phyloP scores from a whole-genome alignment of 2,888 invertebrate species.

The Drosophila meridionalis region DNA sequence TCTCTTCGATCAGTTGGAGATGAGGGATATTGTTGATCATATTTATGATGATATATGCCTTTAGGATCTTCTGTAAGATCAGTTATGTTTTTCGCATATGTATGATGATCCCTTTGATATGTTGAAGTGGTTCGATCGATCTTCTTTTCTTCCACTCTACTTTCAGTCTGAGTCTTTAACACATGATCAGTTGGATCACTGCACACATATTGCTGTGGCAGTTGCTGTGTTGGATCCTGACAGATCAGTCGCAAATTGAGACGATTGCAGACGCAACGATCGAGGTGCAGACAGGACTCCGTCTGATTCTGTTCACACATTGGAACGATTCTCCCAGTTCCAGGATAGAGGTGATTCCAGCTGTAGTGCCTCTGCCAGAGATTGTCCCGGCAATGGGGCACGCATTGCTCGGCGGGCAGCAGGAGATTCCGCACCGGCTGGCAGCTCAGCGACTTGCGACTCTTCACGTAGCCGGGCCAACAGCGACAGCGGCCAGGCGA shows the following conservation, averaged over 20 bases:
- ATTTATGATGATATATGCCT: too few species aligned
- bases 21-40: too few species aligned
- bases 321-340: not conserved
- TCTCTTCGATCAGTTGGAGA: too few species aligned
- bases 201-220: constrained; percentile 23
- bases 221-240: not conserved
- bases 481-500: constrained; percentile 24
- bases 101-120: not conserved
- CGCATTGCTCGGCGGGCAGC: constrained; percentile 5
- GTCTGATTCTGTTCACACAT: not conserved
- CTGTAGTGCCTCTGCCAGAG: constrained; percentile 7
- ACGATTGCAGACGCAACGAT: constrained; percentile 19
- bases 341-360: not conserved
- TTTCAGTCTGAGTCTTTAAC: too few species aligned
- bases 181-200: not conserved
- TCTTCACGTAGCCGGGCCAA: constrained; percentile 16
- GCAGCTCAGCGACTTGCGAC: not conserved
- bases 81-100: too few species aligned
- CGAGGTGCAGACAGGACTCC: constrained; percentile 7
- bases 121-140: too few species aligned
- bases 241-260: constrained; percentile 15
- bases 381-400: not conserved
- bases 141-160: too few species aligned
- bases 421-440: constrained; percentile 10
- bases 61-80: not conserved